Evolutionary conservation across 2,113 vertebrate genomes (phyloP).

Genomic region (Procavia capensis): DNA sequence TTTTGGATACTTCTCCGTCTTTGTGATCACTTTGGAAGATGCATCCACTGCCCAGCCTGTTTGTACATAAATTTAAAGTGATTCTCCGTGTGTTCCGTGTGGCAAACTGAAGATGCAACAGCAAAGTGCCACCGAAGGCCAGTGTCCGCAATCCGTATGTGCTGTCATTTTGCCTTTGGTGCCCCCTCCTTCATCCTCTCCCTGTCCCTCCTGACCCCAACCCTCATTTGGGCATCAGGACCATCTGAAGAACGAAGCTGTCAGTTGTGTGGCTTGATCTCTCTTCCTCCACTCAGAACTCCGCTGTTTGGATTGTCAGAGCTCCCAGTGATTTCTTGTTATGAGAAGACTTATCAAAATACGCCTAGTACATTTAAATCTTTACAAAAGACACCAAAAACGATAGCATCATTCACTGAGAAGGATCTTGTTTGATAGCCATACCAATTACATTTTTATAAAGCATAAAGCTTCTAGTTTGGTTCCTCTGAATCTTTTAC

Average conservation of each 20-base stretch:
- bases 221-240: background rate
- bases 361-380: constrained; percentile 34
- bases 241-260: background rate
- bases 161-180: background rate
- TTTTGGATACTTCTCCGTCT: background rate
- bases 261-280: background rate
- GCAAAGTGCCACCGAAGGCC: accelerated
- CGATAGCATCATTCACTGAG: constrained; percentile 24
- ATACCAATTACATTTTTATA: constrained; percentile 44
- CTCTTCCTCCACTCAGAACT: background rate
- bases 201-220: background rate
- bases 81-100: background rate
- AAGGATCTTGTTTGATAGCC: constrained; percentile 42
- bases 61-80: background rate
- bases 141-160: accelerated
- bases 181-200: background rate
- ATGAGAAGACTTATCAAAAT: constrained; percentile 70
- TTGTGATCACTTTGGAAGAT: background rate
- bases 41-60: background rate
- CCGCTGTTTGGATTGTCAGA: constrained; percentile 47
- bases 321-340: background rate
- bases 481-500: background rate
- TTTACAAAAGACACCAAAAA: constrained; percentile 61
- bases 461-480: constrained; percentile 41
- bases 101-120: background rate